Evolutionary conservation across 2,113 vertebrate species (phyloP), one percentile per base, ranked within the genome.

Genomic region (Podilymbus podiceps): DNA sequence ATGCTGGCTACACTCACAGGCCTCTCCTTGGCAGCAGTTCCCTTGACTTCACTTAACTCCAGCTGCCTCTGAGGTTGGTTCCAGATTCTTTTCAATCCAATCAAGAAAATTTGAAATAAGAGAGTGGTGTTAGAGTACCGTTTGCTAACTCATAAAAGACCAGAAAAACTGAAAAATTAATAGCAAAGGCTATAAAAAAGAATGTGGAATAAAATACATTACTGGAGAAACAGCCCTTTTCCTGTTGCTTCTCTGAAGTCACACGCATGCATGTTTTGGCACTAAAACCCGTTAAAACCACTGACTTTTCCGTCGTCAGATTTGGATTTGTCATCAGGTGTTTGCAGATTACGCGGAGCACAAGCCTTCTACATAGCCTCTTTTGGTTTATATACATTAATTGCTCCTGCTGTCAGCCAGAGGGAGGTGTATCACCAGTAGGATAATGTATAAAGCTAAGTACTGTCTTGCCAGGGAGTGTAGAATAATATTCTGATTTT

Each of bases 401-500:
- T 85, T 89, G 88, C 56, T 90, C 30, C 69, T 75, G 73, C 90
- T 78, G 86, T 68, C 91, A 93, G 91, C 87, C 86, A 85, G 86
- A 87, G 88, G 69, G 72, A 97, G 88, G 94, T 69, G 73, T 47
- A 95, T 87, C 76, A 49, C 63, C 88, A 92, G 40, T 0, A 92
- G 79, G 73, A 84, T 72, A 77, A 90, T 40, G 74, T 7, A 79
- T 63, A 90, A 87, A 90, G 60, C 30, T 56, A 55, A 95, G 66
- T 75, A 92, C 76, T 38, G 35, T 67, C 92, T 89, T 96, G 76
- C 83, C 31, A 76, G 42, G 86, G 47, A 87, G 42, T 2, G 24
- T 25, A 88, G 93, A 72, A 91, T 75, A 92, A 83, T 85, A 91
- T 90, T 91, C 90, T 62, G 71, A 79, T 82, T 95, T 96, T 95